Evolutionary conservation across 2,888 invertebrate genomes (phyloP), one percentile per base, ranked within the genome.

Genomic region (Pimpla rufipes): DNA sequence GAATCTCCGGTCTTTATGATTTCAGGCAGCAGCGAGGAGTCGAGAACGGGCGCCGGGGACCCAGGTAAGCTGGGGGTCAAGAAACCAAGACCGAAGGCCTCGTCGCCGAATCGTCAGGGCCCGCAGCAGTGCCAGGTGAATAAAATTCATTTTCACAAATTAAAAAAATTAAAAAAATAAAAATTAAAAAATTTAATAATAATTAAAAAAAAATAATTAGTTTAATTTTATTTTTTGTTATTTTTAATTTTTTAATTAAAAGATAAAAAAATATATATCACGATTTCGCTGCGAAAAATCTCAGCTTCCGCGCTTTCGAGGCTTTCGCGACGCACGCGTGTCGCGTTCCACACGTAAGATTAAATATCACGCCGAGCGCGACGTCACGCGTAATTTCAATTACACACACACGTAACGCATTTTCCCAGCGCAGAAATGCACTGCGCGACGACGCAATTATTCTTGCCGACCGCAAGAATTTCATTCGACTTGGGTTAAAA

Each of bases 41-140:
- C 93, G 81, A 93, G 93, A 90, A 91, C 91, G 78, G 92, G 93
- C 47, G 91, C 93, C 75, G 93, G 94, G 47, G 95, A 95, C 89
- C 94, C 94, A 67, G 94, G 94, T 59, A 95, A 95, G 91, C 93
- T 94, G 90, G 94, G 95, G 59, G 95, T 95, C 85, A 96, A 96
- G 93, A 95, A 96, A 92, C 95, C 96, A 86, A 96, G 98, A 86
- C 97, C 97, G 37, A 98, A 98, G 93, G 96, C 97, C 86, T 96
- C 97, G 74, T 98, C 98, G 55, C 98, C 98, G 55, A 98, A 97
- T 93, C 94, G 98, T 84, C 98, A 98, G 94, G 98, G 98, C 82
- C 98, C 98, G 68, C 98, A 98, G 92, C 97, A 97, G 93, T 98
- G 98, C 94, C 98, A 97, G 95, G 98, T 98, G 76, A 90, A 68